Evolutionary conservation across 2,113 vertebrate species (phyloP), one percentile per base, ranked within the genome.

Genomic region (Dicentrarchus labrax): DNA sequence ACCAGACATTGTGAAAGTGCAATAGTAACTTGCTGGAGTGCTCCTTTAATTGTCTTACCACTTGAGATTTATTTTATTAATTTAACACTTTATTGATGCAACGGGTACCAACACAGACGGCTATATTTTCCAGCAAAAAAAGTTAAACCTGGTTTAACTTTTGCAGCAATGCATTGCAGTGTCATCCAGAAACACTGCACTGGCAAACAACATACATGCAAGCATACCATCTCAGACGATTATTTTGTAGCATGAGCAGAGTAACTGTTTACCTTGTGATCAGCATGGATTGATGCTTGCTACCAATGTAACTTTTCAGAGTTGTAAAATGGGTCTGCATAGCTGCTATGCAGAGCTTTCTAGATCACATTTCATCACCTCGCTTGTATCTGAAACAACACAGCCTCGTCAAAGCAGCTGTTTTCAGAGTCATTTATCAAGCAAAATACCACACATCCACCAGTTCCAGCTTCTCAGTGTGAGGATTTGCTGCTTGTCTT

Each of bases 161-260:
- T 67, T 17, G 10, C 22, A n/a, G 30, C 12, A 15, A 45, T 9
- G 2, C 5, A 16, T 12, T 39, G 12, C 24, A 62, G 57, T 10
- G 6, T 62, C 22, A 2, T 53, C 4, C 57, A 56, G 24, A 57
- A 10, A 48, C 13, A 12, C 8, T 12, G 39, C 39, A 13, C 1
- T 5, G 5, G 2, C 13, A 36, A 61, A 43, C 57, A 4, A 13
- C 13, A 36, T 43, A 21, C 5, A 50, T 56, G 39, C 6, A 50
- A 21, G n/a, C 0, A 0, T 11, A n/a, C 30, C 51, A 12, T 57
- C 61, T 13, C 2, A 0, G 1, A n/a, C 21, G 24, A 50, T n/a
- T 50, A 5, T 41, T 30, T 24, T 71, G 17, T 41, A 22, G 16
- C 39, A 45, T 11, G n/a, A 7, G 38, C 9, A 57, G 41, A 47